These are phyloP conservation scores for Rhagologus leucostigma DNA, from an alignment of 2,113 vertebrate species.

Conservation along the genomic window DNA sequence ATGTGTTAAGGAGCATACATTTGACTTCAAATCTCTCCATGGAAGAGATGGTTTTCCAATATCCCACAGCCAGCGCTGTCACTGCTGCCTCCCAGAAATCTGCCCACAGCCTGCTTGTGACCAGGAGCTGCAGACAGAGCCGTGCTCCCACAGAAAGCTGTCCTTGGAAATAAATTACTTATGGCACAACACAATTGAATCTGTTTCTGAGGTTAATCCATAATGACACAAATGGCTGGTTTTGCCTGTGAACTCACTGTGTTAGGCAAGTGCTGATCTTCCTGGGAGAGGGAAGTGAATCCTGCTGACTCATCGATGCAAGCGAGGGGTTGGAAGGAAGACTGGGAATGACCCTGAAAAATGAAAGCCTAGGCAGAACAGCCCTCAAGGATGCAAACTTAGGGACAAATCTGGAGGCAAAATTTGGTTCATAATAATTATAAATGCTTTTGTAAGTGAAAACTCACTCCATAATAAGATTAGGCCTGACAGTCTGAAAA, in stretches of 20 bases:
- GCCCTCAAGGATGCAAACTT: not conserved
- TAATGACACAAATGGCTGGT: not conserved
- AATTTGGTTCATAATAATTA: not conserved
- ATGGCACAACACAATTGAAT: not conserved
- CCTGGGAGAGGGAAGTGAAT: not conserved
- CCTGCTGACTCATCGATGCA: not conserved
- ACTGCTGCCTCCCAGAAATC: not conserved
- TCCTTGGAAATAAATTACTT: constrained; percentile 11
- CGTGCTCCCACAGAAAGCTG: not conserved
- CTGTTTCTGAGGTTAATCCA: not conserved
- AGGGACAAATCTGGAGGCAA: not conserved
- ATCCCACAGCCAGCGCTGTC: not conserved
- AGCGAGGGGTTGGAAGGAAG: not conserved
- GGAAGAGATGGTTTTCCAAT: not conserved
- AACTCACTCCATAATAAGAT: not conserved
- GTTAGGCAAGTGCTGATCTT: not conserved
- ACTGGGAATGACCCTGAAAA: not conserved
- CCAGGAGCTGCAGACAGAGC: rapidly evolving
- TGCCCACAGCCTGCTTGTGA: not conserved
- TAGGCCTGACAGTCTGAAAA: not conserved
- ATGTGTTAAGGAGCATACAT: rapidly evolving
- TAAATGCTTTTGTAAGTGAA: not conserved
- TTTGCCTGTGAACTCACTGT: not conserved
- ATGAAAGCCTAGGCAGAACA: not conserved
- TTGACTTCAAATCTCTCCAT: not conserved